A percentile compares a stretch with the other conserved stretches of the same genome.
These are phyloP conservation scores for Napeogenes inachia DNA, from an alignment of 2,888 invertebrate genomes.

Conservation along the genomic window DNA sequence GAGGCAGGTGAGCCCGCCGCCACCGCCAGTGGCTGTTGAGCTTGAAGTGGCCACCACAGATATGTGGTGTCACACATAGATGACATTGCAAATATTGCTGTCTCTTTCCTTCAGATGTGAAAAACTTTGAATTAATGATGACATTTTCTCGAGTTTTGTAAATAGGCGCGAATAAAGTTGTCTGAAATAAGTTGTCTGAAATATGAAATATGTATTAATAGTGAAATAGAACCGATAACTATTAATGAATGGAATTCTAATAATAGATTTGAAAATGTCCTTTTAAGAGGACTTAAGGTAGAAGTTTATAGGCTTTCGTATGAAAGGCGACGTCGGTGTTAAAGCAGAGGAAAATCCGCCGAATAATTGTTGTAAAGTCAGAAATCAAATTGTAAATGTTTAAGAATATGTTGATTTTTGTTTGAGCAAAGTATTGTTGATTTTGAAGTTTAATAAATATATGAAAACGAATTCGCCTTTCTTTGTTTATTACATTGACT, in stretches of 20 bases:
- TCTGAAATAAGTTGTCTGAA: too few relatives aligned
- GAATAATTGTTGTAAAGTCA: slow-evolving; percentile 31
- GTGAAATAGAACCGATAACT: too few relatives aligned
- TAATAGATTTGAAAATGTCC: neutral
- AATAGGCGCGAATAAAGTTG: too few relatives aligned
- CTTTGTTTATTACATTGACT: slow-evolving; percentile 39
- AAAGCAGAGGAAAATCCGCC: slow-evolving; percentile 43
- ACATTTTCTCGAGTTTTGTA: too few relatives aligned
- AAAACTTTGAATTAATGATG: neutral
- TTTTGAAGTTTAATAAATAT: slow-evolving; percentile 49
- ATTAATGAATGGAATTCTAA: too few relatives aligned
- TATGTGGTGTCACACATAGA: slow-evolving; percentile 55
- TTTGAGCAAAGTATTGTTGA: slow-evolving; percentile 32
- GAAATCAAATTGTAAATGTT: slow-evolving; percentile 19
- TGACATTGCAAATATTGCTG: too few relatives aligned
- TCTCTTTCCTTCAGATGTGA: neutral
- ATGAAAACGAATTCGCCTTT: slow-evolving; percentile 35
- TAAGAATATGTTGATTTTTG: slow-evolving; percentile 28
- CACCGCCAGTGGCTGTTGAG: slow-evolving; percentile 64
- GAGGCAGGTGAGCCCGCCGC: slow-evolving; percentile 43
- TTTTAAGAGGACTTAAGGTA: neutral
- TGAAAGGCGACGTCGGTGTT: slow-evolving; percentile 64
- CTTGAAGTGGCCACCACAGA: slow-evolving; percentile 69
- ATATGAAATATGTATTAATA: too few relatives aligned
- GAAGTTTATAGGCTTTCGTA: slow-evolving; percentile 9